Base-by-base conservation (phyloP, 2,113 vertebrate genomes). In the Platanista minor region DNA sequence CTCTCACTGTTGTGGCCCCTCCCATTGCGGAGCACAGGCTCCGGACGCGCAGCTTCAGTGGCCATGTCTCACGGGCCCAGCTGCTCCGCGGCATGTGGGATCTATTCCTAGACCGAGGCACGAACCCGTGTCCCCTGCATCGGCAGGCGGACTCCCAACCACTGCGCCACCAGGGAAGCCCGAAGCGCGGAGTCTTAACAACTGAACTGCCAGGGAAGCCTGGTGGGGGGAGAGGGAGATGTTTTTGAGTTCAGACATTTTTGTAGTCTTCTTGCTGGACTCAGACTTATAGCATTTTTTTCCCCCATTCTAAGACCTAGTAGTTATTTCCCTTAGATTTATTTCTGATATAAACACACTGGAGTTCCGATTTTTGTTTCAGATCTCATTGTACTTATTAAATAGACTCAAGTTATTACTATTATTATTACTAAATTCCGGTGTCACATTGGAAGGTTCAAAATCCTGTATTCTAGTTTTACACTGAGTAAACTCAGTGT, bases 211-310 rank as follows among this genome's bases (percentile, higher is more conserved):
- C 54, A 57, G 54, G 54, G 54, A 57, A 57, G 54, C 54, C 54
- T 21, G 46, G 74, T 33, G 31, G 29, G 0, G 5, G 46, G 46
- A 31, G 10, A 0, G 15, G 15, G 29, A 3, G 25, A 66, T 78
- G 27, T 75, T 97, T 93, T 95, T 89, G 78, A 94, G 41, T 92
- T 93, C 13, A 95, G 49, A 77, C 21, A 78, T 96, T 83, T 90
- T 90, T 74, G 29, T 75, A 64, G 52, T 74, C 77, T 62, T 77
- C 7, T 93, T 87, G 62, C 39, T 87, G 39, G 49, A 92, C 31
- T 75, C 33, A 77, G 64, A 33, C 33, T 94, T 69, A 71, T 2
- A 78, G 14, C 80, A 31, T 69, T 88, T 93, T 90, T 61, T 57
- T 6, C 20, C 62, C 25, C 29, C 2, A 11, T 36, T 82, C 67